Evolutionary conservation across 2,888 invertebrate species (phyloP), one percentile per base, ranked within the genome.

Genomic region (Cheilosia vulpina): DNA sequence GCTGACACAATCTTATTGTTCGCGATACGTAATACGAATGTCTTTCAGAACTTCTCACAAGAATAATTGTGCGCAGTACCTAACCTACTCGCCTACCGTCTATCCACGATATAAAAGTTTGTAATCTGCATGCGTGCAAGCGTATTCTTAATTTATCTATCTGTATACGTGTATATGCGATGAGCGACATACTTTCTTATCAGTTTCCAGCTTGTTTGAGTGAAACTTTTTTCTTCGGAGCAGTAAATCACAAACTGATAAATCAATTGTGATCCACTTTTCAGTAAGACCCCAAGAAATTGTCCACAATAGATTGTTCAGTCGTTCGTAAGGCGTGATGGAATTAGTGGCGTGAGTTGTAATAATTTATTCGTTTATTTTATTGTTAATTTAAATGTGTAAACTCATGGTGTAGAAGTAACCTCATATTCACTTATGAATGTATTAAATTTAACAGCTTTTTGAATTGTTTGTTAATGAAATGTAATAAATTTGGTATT

Each of bases 121-220:
- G n/a, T 52, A 62, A 53, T 52, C 50, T 50, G 13, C 38, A 13
- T 17, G n/a, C 17, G 17, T 60, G 13, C 5, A 4, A 24, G 24
- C 21, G 11, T 24, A 3, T 27, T 21, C 5, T 27, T 34, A 19
- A 34, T 43, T 21, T 63, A 62, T 62, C 52, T 63, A 62, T 62
- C 52, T 62, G 52, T 52, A 11, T 50, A 43, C 41, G 38, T 60
- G 41, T 31, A 60, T 31, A 60, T 53, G 43, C 19, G 43, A 62
- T 62, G 27, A 47, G 19, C 15, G 63, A 63, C 50, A 63, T 47
- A 73, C 55, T 24, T 73, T 63, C 73, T 73, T 73, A 73, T 73
- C 73, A 52, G 45, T 55, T 31, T 11, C 21, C 19, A 31, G 27
- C 19, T 17, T 15, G 34, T 9, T 13, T n/a, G 47, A 47, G 47